Evolutionary conservation across 1,140 invertebrate genomes (phyloP), one percentile per base, ranked within the genome.

Genomic region (Branchinecta lindahli): DNA sequence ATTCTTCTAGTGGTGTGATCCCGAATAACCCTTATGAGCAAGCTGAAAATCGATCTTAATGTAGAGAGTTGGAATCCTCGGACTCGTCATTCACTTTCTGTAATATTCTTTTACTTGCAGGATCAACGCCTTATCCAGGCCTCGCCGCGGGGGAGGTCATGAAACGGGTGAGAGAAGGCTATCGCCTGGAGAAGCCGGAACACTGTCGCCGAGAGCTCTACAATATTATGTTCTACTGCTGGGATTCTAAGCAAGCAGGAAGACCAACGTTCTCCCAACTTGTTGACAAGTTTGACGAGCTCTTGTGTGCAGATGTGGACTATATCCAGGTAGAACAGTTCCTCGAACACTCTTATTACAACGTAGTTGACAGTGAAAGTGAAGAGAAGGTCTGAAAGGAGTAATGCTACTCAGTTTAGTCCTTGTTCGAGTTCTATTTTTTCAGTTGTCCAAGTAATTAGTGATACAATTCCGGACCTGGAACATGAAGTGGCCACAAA

Each of bases 201-300:
- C 91, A 94, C 74, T 94, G 91, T 76, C 84, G 89, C 52, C 81
- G 90, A 2, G 91, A 94, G 75, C 82, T 94, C 0, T 94, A 93
- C 78, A 94, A 94, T 74, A 91, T 94, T 65, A 94, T 94, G 91
- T 93, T 89, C 76, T 94, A 94, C 75, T 94, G 91, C 76, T 94
- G 92, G 92, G 88, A 91, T 70, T 86, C 88, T 44, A 86, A 92
- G 75, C 84, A 89, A 2, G 84, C 84, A 10, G 83, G 87, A 47
- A 78, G 91, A 69, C 91, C 91, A 0, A 83, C 85, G 8, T 94
- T 94, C 76, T 80, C 81, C 0, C 91, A 94, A 78, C 84, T 91
- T 12, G 86, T 92, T 0, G 80, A 83, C 45, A 82, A 92, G 74
- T 80, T 93, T 5, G 91, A 94, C 75, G 85, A 87, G 71, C 80